Conservation (phyloP, 2,888 invertebrate genomes). For the Strigamia maritima region DNA sequence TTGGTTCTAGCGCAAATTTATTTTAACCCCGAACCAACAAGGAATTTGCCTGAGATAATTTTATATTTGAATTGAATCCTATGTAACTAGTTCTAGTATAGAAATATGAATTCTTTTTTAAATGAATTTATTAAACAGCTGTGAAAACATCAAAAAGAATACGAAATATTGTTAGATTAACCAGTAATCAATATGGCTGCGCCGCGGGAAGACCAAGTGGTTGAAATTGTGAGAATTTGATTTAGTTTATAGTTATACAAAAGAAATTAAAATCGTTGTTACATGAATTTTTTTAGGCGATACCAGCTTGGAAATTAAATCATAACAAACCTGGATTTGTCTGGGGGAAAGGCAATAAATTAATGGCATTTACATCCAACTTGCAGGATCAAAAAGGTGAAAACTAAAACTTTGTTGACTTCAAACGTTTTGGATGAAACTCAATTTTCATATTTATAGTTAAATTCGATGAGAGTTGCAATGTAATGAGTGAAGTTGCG, state of each 20-base stretch:
- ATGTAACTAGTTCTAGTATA: too few species aligned
- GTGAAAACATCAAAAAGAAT: too few species aligned
- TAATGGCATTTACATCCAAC: neutral
- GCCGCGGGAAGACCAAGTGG: neutral
- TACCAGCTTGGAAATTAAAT: neutral
- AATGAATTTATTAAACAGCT: too few species aligned
- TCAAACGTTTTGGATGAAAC: neutral
- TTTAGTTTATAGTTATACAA: neutral
- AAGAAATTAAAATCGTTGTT: neutral
- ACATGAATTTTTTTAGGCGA: neutral
- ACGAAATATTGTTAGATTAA: too few species aligned
- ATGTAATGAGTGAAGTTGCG: neutral
- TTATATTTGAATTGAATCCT: too few species aligned
- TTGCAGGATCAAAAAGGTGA: neutral
- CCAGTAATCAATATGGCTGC: neutral
- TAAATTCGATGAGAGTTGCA: neutral
- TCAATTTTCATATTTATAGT: neutral
- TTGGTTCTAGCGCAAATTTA: too few species aligned
- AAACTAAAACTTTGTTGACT: neutral
- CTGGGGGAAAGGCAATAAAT: slow-evolving; percentile 16
- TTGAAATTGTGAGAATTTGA: neutral
- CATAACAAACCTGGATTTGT: neutral
- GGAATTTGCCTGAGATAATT: too few species aligned
- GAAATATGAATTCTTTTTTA: too few species aligned
- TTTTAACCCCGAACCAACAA: too few species aligned